phyloP scores from a whole-genome alignment of 2,888 invertebrate genomes.

The Acrobasis suavella region DNA sequence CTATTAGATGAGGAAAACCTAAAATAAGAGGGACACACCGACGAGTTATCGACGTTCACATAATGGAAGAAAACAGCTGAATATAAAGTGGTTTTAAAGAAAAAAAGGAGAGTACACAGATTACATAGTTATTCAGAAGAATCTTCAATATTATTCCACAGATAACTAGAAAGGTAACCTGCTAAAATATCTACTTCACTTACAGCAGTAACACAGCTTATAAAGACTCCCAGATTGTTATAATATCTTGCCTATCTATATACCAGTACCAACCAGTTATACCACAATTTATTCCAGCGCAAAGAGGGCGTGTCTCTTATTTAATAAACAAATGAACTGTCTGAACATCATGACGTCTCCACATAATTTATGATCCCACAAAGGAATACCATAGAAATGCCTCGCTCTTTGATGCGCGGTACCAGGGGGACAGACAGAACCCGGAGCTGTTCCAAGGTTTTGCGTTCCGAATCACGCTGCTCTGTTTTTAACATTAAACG shows the following conservation, averaged over 20 bases:
- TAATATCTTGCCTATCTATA: too few species aligned
- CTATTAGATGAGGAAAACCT: too few species aligned
- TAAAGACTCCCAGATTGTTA: too few species aligned
- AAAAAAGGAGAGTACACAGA: too few species aligned
- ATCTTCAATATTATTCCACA: not conserved
- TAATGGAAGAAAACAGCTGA: too few species aligned
- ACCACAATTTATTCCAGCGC: not conserved
- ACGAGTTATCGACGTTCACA: too few species aligned
- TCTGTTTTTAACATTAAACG: slow-evolving; percentile 19
- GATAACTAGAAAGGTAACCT: not conserved
- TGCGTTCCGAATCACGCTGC: slow-evolving; percentile 14
- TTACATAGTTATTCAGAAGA: not conserved
- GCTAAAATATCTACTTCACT: too few species aligned
- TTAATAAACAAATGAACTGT: not conserved
- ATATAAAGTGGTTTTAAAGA: too few species aligned
- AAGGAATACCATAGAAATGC: slow-evolving; percentile 6
- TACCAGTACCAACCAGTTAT: too few species aligned
- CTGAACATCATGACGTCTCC: not conserved
- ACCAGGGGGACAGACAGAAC: slow-evolving; percentile 7
- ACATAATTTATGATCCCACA: slow-evolving; percentile 8
- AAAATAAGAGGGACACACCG: too few species aligned
- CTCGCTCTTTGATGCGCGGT: slow-evolving; percentile 11
- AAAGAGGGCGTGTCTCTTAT: not conserved
- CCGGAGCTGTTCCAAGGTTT: slow-evolving; percentile 5
- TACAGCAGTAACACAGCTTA: too few species aligned